These are phyloP conservation scores for Mesocricetus auratus DNA, from an alignment of 2,113 vertebrate genomes.

Conservation along the genomic window DNA sequence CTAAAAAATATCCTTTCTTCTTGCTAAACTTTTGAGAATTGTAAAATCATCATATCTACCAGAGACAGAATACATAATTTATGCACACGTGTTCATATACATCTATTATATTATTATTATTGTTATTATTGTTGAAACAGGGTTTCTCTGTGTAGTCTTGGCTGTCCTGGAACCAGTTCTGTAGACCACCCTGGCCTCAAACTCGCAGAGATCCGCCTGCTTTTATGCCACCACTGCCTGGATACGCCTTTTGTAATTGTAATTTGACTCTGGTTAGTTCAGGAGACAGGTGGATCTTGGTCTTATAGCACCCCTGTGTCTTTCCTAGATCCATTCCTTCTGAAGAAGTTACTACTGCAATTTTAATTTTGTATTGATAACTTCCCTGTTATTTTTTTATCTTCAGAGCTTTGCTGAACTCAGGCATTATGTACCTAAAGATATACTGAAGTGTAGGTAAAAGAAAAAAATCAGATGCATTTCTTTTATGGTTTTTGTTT, in stretches of 20 bases:
- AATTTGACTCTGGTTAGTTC: not conserved
- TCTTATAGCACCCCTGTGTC: not conserved
- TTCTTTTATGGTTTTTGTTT: conserved; percentile 26
- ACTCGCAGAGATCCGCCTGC: no score
- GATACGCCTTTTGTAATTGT: not conserved
- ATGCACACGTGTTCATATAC: no score
- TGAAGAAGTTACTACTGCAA: not conserved
- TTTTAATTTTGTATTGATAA: not conserved
- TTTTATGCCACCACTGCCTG: no score
- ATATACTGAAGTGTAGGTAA: not conserved
- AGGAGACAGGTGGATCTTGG: not conserved
- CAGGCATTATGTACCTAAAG: not conserved
- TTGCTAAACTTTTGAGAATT: not conserved
- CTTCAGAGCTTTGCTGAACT: not conserved
- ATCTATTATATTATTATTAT: not conserved
- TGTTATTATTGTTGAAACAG: no score
- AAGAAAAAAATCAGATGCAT: not conserved
- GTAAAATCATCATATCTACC: not conserved
- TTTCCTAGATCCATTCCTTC: not conserved
- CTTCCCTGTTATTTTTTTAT: not conserved
- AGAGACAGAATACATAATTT: not conserved
- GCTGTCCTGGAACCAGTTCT: no score
- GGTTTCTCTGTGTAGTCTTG: no score
- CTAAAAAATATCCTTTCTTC: conserved; percentile 3
- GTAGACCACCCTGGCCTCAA: no score